These are phyloP conservation scores for Phaethornis superciliosus DNA, from an alignment of 2,113 vertebrate species.

Conservation along the genomic window DNA sequence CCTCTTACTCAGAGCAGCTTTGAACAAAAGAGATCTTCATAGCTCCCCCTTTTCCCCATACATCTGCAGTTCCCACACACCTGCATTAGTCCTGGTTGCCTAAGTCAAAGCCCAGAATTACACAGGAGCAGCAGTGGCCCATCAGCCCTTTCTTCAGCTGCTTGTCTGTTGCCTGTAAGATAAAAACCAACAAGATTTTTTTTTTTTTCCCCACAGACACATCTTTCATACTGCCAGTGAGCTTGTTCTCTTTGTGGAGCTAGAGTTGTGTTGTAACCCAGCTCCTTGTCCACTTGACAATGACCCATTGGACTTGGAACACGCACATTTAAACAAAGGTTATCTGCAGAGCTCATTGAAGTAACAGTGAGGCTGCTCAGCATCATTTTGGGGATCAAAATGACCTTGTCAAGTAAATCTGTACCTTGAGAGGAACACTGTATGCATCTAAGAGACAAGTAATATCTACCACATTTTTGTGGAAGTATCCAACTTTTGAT, in stretches of 20 bases:
- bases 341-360: background rate
- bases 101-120: background rate
- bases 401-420: background rate
- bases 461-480: background rate
- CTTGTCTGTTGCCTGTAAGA: background rate
- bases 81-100: background rate
- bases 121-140: background rate
- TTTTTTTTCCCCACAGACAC: background rate
- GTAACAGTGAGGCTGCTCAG: background rate
- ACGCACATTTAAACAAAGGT: background rate
- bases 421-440: background rate
- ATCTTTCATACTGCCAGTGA: background rate
- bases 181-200: background rate
- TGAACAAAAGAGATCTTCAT: background rate
- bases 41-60: background rate
- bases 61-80: background rate
- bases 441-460: background rate
- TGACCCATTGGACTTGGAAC: background rate
- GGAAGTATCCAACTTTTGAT: background rate
- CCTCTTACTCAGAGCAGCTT: background rate
- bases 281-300: fast-evolving
- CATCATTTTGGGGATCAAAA: background rate
- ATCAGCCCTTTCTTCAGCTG: background rate
- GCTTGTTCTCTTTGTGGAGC: fast-evolving
- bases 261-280: background rate